phyloP scores from a whole-genome alignment of 2,888 invertebrate genomes.

The Drosophila vallismaia region DNA sequence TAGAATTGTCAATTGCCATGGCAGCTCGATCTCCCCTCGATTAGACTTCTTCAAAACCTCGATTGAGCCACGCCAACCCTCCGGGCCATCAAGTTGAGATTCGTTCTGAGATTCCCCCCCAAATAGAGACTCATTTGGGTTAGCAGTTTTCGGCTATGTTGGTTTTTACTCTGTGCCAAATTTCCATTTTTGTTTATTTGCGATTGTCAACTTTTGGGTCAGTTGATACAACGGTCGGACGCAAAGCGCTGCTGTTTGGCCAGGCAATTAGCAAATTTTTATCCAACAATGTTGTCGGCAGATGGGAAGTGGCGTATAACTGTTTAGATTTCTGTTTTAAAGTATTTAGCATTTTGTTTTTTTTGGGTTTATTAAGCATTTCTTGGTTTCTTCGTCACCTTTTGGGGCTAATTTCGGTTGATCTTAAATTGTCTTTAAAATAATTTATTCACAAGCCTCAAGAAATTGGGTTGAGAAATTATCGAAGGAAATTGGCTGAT shows the following conservation, averaged over 20 bases:
- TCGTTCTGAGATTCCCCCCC: neutral
- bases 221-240: conserved; percentile 54
- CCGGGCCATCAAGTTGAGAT: conserved; percentile 2
- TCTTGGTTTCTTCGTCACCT: conserved; percentile 14
- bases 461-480: conserved; percentile 55
- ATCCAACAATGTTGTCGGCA: conserved; percentile 54
- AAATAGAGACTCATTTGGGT: conserved; percentile 29
- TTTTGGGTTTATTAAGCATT: conserved; percentile 6
- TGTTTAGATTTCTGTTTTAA: conserved; percentile 50
- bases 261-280: conserved; percentile 68
- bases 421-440: conserved; percentile 28
- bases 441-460: conserved; percentile 55
- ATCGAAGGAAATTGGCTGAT: conserved; percentile 58
- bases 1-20: conserved; percentile 33
- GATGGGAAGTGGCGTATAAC: conserved; percentile 63
- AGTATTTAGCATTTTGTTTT: conserved; percentile 31
- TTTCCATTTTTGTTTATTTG: conserved; percentile 72
- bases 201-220: conserved; percentile 63
- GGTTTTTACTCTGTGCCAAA: conserved; percentile 52
- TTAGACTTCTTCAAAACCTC: neutral
- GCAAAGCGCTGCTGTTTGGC: conserved; percentile 28
- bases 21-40: conserved; percentile 1
- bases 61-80: conserved; percentile 31
- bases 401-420: conserved; percentile 37
- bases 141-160: conserved; percentile 44